These are phyloP conservation scores for Maconellicoccus hirsutus DNA, from an alignment of 1,140 invertebrate species.

Conservation along the genomic window DNA sequence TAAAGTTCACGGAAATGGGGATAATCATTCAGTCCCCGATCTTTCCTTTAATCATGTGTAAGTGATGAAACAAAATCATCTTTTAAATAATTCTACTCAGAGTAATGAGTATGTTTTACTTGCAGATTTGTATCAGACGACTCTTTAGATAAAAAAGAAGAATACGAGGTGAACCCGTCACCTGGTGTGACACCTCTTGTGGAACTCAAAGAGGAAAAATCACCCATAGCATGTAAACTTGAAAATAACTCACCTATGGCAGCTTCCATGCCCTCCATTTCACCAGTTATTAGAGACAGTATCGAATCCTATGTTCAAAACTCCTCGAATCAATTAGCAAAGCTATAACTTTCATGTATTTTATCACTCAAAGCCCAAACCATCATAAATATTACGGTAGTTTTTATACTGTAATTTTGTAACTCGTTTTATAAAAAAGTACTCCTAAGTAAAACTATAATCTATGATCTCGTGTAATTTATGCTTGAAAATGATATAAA, in stretches of 20 bases:
- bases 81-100: neutral
- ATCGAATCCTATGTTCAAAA: neutral
- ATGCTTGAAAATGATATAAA: neutral
- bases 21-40: neutral
- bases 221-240: neutral
- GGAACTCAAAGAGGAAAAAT: neutral
- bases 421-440: neutral
- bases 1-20: slow-evolving; percentile 44
- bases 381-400: neutral
- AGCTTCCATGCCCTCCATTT: neutral
- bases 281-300: neutral
- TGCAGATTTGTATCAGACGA: neutral
- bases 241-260: neutral
- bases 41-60: neutral
- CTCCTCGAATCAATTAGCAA: neutral
- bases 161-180: neutral
- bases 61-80: neutral
- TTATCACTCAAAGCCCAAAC: neutral
- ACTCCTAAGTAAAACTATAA: neutral
- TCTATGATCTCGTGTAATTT: neutral
- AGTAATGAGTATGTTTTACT: neutral
- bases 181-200: too few relatives aligned
- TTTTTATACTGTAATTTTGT: neutral
- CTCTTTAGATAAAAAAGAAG: neutral
- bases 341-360: neutral